Conservation (phyloP, 2,797 vertebrate genomes). For the Platalea minor region DNA sequence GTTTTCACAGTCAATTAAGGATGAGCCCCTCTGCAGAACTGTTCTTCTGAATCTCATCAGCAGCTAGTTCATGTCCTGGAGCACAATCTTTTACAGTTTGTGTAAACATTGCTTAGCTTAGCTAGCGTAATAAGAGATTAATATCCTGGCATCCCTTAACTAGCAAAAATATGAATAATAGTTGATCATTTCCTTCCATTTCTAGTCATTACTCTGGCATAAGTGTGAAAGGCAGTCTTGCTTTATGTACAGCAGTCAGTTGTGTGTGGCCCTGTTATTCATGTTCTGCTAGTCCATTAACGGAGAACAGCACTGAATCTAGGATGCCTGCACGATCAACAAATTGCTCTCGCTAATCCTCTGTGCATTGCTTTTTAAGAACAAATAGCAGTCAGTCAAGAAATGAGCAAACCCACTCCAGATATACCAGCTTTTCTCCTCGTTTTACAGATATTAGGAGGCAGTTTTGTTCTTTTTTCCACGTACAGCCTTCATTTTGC, state of each 20-base stretch:
- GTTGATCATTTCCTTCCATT: not conserved
- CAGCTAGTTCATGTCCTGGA: not conserved
- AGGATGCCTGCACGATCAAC: not conserved
- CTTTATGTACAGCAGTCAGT: not conserved
- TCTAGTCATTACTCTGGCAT: not conserved
- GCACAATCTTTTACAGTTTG: not conserved
- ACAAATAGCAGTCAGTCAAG: not conserved
- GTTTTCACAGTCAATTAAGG: not conserved
- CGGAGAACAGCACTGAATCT: not conserved
- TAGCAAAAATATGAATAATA: not conserved
- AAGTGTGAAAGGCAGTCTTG: not conserved
- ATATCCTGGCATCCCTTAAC: not conserved
- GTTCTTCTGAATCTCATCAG: not conserved
- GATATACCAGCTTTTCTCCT: not conserved
- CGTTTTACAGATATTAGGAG: not conserved
- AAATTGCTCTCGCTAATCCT: not conserved
- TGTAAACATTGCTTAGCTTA: not conserved
- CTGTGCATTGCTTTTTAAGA: not conserved
- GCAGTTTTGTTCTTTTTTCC: not conserved
- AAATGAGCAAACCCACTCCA: not conserved
- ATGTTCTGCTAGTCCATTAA: not conserved
- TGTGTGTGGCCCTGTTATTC: not conserved
- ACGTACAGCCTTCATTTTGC: not conserved
- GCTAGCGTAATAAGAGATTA: not conserved
- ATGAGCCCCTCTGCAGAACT: not conserved